Evolutionary conservation across 2,888 invertebrate genomes (phyloP).

Genomic region (Trichacis sp.): DNA sequence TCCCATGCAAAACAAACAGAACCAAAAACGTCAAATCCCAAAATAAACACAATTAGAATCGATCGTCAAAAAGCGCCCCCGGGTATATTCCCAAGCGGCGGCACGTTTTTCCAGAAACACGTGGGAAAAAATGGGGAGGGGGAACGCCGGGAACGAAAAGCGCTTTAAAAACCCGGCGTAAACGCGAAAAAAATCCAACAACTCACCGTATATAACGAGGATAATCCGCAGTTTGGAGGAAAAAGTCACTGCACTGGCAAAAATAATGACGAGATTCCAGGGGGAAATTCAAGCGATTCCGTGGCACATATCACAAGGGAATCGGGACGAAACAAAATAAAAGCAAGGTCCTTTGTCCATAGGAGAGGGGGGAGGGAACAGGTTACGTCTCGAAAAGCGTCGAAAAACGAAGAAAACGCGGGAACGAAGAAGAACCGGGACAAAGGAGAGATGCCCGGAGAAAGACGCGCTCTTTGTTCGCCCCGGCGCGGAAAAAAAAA

Average conservation of each 20-base stretch:
- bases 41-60: no score
- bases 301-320: conserved; percentile 17
- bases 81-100: no score
- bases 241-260: conserved; percentile 40
- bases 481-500: no score
- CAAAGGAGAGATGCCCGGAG: conserved; percentile 13
- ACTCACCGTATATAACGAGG: conserved; percentile 44
- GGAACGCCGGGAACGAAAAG: no score
- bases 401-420: conserved; percentile 2
- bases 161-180: no score
- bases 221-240: conserved; percentile 38
- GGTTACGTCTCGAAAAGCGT: not conserved
- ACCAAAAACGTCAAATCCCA: not conserved
- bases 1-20: no score
- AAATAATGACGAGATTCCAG: no score
- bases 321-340: not conserved
- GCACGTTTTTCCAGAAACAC: conserved; percentile 14
- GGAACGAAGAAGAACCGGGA: not conserved
- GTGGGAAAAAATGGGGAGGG: conserved; percentile 16
- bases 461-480: conserved; percentile 1
- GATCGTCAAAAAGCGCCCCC: no score
- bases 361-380: no score
- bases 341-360: conserved; percentile 8
- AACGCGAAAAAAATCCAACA: no score
- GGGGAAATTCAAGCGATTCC: conserved; percentile 3